These are phyloP conservation scores for Centropus bengalensis DNA, from an alignment of 2,113 vertebrate genomes.

Conservation along the genomic window DNA sequence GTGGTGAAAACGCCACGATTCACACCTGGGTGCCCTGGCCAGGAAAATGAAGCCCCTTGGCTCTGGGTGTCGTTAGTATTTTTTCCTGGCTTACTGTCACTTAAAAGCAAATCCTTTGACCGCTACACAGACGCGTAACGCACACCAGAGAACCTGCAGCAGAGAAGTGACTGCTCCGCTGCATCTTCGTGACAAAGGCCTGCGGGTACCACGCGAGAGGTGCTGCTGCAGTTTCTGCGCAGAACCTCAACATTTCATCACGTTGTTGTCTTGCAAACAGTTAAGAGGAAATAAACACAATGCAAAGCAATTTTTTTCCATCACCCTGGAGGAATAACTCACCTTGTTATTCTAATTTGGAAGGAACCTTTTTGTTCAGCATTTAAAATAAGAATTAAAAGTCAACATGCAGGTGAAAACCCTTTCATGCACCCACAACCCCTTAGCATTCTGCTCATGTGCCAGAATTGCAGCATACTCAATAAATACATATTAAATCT, in stretches of 20 bases:
- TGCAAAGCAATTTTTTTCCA: background rate
- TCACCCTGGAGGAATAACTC: background rate
- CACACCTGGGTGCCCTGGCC: background rate
- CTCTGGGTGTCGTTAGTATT: background rate
- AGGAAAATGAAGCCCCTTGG: conserved; percentile 48
- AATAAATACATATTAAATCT: conserved; percentile 30
- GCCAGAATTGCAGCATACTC: background rate
- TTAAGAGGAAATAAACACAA: conserved; percentile 15
- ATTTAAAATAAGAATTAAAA: background rate
- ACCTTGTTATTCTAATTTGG: conserved; percentile 34
- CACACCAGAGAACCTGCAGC: background rate
- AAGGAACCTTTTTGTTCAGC: background rate
- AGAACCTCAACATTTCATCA: background rate
- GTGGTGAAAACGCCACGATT: conserved; percentile 17
- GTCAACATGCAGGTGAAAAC: background rate
- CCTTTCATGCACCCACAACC: background rate
- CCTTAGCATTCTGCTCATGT: background rate
- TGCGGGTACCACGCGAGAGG: background rate
- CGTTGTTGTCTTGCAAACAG: conserved; percentile 1
- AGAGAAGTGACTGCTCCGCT: background rate
- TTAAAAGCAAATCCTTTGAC: background rate
- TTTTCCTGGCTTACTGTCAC: conserved; percentile 26
- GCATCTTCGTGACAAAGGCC: background rate
- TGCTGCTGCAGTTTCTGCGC: background rate
- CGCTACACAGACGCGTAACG: background rate